Percentiles rank a stretch among this genome's conserved stretches.
Evolutionary conservation across 2,797 vertebrate species (phyloP).

Genomic region (Mormyrus hasselquistii): DNA sequence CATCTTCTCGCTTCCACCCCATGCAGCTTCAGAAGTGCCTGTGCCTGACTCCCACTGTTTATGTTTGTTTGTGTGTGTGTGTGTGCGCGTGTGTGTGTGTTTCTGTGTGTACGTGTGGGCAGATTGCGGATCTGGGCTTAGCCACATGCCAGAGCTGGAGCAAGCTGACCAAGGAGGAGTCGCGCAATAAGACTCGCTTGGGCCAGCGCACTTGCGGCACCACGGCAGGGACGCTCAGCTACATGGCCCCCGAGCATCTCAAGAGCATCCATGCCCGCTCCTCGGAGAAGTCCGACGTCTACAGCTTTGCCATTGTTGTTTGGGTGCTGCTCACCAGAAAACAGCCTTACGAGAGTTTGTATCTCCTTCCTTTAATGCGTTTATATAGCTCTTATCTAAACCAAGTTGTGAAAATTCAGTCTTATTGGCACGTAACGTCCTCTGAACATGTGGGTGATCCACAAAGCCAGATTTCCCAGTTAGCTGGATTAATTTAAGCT

Average conservation of each 20-base stretch:
- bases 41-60: neutral
- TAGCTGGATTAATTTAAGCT: neutral
- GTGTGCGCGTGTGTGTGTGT: neutral
- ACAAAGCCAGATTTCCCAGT: neutral
- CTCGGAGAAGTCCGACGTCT: slow-evolving; percentile 86
- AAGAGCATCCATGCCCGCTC: slow-evolving; percentile 62
- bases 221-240: slow-evolving; percentile 81
- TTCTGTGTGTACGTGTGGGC: slow-evolving; percentile 18
- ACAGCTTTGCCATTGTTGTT: slow-evolving; percentile 88
- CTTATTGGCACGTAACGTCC: neutral
- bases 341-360: slow-evolving; percentile 86
- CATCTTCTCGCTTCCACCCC: neutral
- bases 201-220: slow-evolving; percentile 29
- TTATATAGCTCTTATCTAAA: neutral
- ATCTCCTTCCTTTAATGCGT: neutral
- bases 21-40: neutral
- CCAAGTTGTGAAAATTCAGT: neutral
- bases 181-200: slow-evolving; percentile 51
- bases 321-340: slow-evolving; percentile 81
- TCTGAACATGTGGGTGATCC: neutral
- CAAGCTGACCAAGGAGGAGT: slow-evolving; percentile 78
- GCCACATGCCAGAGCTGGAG: slow-evolving; percentile 86
- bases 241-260: slow-evolving; percentile 93
- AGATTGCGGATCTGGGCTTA: slow-evolving; percentile 92
- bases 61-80: neutral